Conservation (phyloP, 2,113 vertebrate genomes). For the Sarotherodon lohbergeri region DNA sequence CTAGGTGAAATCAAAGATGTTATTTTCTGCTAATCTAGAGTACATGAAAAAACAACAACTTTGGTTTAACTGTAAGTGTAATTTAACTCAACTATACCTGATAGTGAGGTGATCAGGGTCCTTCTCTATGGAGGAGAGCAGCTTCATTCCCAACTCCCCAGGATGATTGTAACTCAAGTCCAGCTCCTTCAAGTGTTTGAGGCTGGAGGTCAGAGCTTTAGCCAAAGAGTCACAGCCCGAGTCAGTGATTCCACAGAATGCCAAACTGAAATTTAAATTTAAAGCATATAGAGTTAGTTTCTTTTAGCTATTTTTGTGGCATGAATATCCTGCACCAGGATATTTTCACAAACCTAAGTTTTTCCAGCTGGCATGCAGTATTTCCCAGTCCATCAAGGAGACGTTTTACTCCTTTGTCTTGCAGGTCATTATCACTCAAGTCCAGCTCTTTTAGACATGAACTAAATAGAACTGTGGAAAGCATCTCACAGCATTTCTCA, state of each 20-base stretch:
- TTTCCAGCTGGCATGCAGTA: conserved; percentile 4
- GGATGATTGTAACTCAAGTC: conserved; percentile 14
- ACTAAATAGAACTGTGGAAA: not conserved
- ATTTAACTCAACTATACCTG: not conserved
- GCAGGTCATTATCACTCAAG: conserved; percentile 2
- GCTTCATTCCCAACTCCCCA: not conserved
- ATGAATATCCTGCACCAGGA: not conserved
- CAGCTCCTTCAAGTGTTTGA: not conserved
- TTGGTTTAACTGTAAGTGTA: not conserved
- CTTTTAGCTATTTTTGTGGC: not conserved
- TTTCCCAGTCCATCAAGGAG: not conserved
- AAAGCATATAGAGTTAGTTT: not conserved
- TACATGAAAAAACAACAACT: fast-evolving
- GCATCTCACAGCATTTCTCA: not conserved
- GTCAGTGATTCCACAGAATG: conserved; percentile 1
- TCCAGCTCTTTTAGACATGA: not conserved
- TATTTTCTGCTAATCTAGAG: not conserved
- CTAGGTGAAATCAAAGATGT: not conserved
- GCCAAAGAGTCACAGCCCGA: not conserved
- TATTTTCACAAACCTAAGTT: not conserved
- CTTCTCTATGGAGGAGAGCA: not conserved
- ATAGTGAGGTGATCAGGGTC: not conserved
- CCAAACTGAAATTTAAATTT: not conserved
- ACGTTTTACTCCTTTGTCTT: not conserved
- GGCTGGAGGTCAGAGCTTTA: not conserved